phyloP scores from a whole-genome alignment of 2,113 vertebrate genomes.

The Orientallactaga bullata region DNA sequence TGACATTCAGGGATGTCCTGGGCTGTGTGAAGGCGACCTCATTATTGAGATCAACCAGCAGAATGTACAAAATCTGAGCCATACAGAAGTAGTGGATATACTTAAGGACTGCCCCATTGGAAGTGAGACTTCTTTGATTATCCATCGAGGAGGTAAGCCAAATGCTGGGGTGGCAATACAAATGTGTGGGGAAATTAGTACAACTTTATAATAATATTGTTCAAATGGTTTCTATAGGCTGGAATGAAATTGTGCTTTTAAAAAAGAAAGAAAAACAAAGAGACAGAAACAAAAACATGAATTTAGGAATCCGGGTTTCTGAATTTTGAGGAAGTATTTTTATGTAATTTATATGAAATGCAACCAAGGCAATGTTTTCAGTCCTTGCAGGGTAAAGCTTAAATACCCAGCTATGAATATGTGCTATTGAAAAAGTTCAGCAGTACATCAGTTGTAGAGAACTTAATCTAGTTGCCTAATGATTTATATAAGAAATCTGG shows the following conservation, averaged over 20 bases:
- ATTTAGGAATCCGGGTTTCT: background rate
- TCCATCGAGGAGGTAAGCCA: conserved; percentile 96
- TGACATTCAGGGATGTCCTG: conserved; percentile 97
- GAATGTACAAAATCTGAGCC: conserved; percentile 94
- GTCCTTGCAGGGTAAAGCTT: background rate
- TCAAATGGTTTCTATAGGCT: conserved; percentile 17
- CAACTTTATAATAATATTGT: background rate
- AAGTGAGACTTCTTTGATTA: conserved; percentile 94
- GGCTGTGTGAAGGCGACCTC: conserved; percentile 97
- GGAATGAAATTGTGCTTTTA: background rate
- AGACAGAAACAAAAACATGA: conserved; percentile 9
- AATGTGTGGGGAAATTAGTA: background rate
- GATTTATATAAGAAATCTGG: background rate
- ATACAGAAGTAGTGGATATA: conserved; percentile 99
- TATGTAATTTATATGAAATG: conserved; percentile 7
- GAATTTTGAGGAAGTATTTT: background rate
- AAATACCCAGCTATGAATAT: background rate
- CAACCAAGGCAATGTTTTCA: background rate
- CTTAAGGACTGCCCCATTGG: conserved; percentile 97
- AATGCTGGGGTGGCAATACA: conserved; percentile 65
- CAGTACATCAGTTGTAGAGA: background rate
- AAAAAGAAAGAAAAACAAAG: background rate
- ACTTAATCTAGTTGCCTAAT: background rate
- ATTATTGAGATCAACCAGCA: conserved; percentile 99
- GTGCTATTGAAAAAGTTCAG: background rate